Conservation (phyloP, 2,797 vertebrate species). For the Rhincodon typus region DNA sequence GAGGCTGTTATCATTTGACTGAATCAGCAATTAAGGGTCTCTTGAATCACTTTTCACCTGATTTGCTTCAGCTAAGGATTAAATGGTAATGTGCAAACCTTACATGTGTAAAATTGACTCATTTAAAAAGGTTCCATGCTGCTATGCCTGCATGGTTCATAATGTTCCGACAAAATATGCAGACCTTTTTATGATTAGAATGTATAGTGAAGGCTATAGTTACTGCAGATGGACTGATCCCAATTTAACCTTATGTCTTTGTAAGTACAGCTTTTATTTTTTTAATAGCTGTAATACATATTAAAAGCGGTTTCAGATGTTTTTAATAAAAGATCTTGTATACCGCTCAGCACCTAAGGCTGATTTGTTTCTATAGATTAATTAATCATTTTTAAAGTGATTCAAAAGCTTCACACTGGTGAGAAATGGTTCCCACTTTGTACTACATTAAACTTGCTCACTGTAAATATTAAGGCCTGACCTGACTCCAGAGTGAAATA, state of each 20-base stretch:
- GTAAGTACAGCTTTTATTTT: slow-evolving; percentile 6
- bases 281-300: slow-evolving; percentile 26
- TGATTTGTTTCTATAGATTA: slow-evolving; percentile 1
- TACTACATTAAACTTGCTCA: not conserved
- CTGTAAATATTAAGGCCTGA: not conserved
- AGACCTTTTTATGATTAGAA: not conserved
- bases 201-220: not conserved
- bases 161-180: not conserved
- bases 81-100: slow-evolving; percentile 27
- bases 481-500: not conserved
- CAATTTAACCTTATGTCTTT: not conserved
- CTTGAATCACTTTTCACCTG: slow-evolving; percentile 36
- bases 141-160: not conserved
- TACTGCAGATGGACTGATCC: not conserved
- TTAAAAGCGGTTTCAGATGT: slow-evolving; percentile 19
- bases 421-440: not conserved
- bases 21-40: slow-evolving; percentile 30
- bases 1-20: slow-evolving; percentile 21
- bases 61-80: slow-evolving; percentile 29
- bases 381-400: not conserved
- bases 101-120: slow-evolving; percentile 30
- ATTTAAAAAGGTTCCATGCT: slow-evolving; percentile 31
- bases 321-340: slow-evolving; percentile 12
- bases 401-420: not conserved
- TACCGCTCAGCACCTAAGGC: slow-evolving; percentile 10